Conservation (phyloP, 2,797 vertebrate genomes). For the Gambelia wislizenii region DNA sequence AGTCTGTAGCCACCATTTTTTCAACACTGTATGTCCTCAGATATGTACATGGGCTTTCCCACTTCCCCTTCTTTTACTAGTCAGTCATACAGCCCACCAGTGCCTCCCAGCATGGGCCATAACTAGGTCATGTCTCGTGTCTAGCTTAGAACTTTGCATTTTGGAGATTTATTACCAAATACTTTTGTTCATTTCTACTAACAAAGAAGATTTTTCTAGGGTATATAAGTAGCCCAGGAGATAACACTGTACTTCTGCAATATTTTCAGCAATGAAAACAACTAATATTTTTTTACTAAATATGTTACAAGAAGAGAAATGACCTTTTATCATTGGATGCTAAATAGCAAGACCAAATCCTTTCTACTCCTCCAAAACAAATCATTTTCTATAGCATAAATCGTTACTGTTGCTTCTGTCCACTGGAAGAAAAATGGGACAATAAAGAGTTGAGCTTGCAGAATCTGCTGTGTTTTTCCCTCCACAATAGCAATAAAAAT, state of each 20-base stretch:
- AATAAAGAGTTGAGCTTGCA: constrained; percentile 2
- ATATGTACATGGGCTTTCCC: not conserved
- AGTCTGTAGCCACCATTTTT: not conserved
- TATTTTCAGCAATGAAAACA: not conserved
- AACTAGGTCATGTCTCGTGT: not conserved
- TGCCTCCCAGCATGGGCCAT: not conserved
- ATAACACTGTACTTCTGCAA: not conserved
- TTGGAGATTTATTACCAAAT: not conserved
- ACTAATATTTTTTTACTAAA: not conserved
- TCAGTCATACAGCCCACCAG: not conserved
- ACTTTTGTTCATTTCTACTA: not conserved
- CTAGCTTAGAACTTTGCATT: not conserved
- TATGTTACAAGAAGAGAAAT: not conserved
- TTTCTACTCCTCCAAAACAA: not conserved
- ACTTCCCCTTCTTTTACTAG: not conserved
- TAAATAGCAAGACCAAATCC: not conserved
- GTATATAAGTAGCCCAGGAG: not conserved
- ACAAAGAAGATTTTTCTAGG: not conserved
- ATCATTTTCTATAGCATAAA: not conserved
- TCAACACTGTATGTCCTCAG: not conserved
- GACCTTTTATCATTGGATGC: not conserved
- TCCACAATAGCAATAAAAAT: constrained; percentile 9
- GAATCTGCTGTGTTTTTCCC: not conserved
- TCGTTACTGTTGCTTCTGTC: constrained; percentile 9
- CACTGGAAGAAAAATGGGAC: constrained; percentile 1